phyloP scores from a whole-genome alignment of 2,113 vertebrate genomes.

The Notothenia rossii region DNA sequence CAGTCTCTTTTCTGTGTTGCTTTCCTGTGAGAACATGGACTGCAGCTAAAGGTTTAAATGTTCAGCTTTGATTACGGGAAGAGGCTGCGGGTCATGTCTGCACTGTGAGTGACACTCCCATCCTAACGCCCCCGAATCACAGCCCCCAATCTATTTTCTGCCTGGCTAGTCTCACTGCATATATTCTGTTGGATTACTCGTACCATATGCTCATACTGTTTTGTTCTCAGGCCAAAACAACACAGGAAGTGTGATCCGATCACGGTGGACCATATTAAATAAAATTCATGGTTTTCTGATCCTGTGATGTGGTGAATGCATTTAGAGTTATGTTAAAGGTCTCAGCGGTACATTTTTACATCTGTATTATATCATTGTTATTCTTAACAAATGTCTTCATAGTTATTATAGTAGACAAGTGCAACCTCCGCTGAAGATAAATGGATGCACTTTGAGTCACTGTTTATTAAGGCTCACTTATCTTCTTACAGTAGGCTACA shows the following conservation, averaged over 20 bases:
- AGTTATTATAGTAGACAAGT: not conserved
- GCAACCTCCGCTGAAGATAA: not conserved
- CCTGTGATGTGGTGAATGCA: conserved; percentile 31
- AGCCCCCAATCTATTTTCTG: conserved; percentile 90
- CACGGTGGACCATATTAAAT: conserved; percentile 16
- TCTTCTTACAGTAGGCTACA: not conserved
- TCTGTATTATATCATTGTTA: conserved; percentile 2
- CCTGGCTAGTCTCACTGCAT: conserved; percentile 89
- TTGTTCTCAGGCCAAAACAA: conserved; percentile 50
- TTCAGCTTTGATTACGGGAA: conserved; percentile 61
- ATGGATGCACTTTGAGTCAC: conserved; percentile 1
- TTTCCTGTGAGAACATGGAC: conserved; percentile 2
- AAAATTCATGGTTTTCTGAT: conserved; percentile 33
- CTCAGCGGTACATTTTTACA: conserved; percentile 13
- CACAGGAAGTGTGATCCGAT: conserved; percentile 17
- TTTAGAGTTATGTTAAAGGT: conserved; percentile 24
- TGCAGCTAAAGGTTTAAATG: conserved; percentile 51
- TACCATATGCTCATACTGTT: conserved; percentile 59
- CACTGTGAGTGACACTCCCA: conserved; percentile 84
- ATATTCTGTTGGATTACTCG: conserved; percentile 85
- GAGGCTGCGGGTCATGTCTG: conserved; percentile 48
- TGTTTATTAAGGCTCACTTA: not conserved
- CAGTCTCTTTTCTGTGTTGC: conserved; percentile 7
- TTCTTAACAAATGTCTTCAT: not conserved
- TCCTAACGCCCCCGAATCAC: conserved; percentile 60